phyloP scores from a whole-genome alignment of 2,113 vertebrate genomes.

The Phocoena sinus region DNA sequence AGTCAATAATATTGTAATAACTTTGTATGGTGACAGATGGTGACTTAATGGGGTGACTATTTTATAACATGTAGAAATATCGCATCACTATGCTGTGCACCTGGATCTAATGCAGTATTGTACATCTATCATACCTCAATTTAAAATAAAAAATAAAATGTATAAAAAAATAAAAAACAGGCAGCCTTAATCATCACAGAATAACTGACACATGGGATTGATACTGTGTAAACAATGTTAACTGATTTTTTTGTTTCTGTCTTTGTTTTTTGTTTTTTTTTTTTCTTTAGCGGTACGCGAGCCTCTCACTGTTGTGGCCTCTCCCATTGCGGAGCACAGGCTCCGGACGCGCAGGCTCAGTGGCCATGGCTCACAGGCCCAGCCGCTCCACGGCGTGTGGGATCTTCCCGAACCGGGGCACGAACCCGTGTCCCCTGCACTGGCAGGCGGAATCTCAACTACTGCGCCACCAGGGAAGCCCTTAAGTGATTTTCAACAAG shows the following conservation, averaged over 20 bases:
- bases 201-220: neutral
- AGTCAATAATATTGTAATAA: neutral
- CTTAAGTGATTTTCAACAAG: neutral
- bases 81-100: neutral
- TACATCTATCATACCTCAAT: neutral
- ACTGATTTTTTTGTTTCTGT: neutral
- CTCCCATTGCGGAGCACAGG: no score
- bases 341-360: no score
- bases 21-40: fast-evolving
- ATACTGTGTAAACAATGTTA: neutral
- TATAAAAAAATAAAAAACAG: no score
- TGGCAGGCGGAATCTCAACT: no score
- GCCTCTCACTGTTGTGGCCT: no score
- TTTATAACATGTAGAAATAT: fast-evolving
- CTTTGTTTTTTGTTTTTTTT: no score
- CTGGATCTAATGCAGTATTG: neutral
- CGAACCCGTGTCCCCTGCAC: no score
- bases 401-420: no score
- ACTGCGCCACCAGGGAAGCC: no score
- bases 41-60: neutral
- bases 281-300: no score
- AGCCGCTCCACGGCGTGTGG: no score
- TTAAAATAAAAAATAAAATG: neutral
- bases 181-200: neutral
- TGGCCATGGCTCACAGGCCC: no score